Evolutionary conservation across 2,113 vertebrate genomes (phyloP).

Genomic region (Seriola quinqueradiata): DNA sequence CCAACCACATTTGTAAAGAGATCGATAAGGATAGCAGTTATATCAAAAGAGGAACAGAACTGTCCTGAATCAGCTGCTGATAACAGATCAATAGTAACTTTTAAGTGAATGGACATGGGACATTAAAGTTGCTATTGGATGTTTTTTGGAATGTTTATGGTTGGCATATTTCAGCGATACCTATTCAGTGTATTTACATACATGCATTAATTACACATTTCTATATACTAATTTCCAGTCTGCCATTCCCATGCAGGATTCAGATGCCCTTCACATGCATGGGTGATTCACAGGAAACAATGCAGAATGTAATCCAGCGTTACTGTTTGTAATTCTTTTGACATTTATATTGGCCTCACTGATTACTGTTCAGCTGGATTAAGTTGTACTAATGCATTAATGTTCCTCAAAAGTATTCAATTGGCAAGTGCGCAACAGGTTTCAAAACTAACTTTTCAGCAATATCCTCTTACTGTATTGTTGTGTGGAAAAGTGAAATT

Average conservation of each 20-base stretch:
- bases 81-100: not conserved
- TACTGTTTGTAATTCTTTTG: not conserved
- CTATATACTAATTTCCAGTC: no score
- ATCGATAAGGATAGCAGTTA: not conserved
- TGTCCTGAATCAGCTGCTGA: not conserved
- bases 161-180: no score
- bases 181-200: no score
- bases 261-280: not conserved
- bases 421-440: not conserved
- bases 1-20: conserved; percentile 3
- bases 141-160: no score
- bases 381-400: not conserved
- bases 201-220: no score
- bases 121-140: no score
- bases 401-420: not conserved
- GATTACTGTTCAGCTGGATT: not conserved
- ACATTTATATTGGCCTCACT: no score
- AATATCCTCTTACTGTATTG: no score
- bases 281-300: no score
- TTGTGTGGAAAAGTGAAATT: not conserved
- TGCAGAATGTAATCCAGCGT: not conserved
- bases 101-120: not conserved
- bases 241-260: not conserved
- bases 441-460: no score
- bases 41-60: not conserved